Percentiles rank a stretch among this genome's conserved stretches.
These are phyloP conservation scores for Ptiloglossa arizonensis DNA, from an alignment of 1,140 invertebrate species.

Conservation along the genomic window DNA sequence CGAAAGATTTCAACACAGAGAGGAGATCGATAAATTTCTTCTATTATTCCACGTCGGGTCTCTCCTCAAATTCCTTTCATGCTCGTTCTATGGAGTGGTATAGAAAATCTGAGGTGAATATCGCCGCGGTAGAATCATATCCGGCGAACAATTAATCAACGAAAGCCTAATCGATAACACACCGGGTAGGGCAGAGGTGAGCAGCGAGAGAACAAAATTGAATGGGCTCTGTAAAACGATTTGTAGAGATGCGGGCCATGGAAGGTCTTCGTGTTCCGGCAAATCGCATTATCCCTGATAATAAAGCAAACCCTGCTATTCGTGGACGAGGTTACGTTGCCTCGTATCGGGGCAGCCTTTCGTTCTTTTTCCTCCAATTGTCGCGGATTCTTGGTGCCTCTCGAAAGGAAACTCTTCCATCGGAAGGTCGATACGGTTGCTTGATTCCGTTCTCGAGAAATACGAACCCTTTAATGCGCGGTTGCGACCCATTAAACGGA, in stretches of 20 bases:
- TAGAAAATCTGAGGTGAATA: slow-evolving; percentile 5
- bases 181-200: not conserved
- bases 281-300: slow-evolving; percentile 50
- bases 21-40: not conserved
- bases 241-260: slow-evolving; percentile 40
- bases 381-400: slow-evolving; percentile 15
- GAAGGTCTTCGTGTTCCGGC: slow-evolving; percentile 30
- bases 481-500: not conserved
- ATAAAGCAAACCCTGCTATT: slow-evolving; percentile 44
- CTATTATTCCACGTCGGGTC: not conserved
- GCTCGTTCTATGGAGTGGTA: not conserved
- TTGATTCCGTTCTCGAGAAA: not conserved
- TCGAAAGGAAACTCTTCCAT: slow-evolving; percentile 19
- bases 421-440: slow-evolving; percentile 4
- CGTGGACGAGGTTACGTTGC: slow-evolving; percentile 40
- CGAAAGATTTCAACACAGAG: not conserved
- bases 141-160: slow-evolving; percentile 29
- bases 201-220: slow-evolving; percentile 47
- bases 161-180: slow-evolving; percentile 33
- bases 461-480: not conserved
- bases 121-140: not conserved
- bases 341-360: slow-evolving; percentile 10
- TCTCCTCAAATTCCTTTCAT: not conserved
- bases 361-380: not conserved
- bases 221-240: slow-evolving; percentile 50